Evolutionary conservation across 2,797 vertebrate genomes (phyloP).

Genomic region (Calcarius lapponicus): DNA sequence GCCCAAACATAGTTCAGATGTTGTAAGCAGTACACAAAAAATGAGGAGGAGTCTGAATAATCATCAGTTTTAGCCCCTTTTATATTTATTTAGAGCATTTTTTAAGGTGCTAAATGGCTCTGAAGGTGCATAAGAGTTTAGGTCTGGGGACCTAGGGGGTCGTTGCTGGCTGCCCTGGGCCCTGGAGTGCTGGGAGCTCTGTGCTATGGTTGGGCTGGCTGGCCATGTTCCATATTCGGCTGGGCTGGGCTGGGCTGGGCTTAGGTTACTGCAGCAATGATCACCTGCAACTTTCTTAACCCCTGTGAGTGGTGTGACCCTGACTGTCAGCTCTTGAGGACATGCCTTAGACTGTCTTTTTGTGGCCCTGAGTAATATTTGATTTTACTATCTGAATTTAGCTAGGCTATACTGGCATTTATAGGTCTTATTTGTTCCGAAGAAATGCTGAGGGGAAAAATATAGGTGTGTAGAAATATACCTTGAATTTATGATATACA

Average conservation of each 20-base stretch:
- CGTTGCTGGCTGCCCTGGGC: rapidly evolving
- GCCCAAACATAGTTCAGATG: background rate
- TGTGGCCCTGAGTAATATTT: background rate
- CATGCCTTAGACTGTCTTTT: background rate
- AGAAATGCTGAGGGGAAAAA: background rate
- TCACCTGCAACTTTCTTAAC: background rate
- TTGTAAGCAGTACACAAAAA: background rate
- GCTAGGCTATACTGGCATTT: background rate
- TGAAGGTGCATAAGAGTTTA: background rate
- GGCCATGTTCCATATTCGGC: no score
- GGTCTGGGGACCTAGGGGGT: rapidly evolving
- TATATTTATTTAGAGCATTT: background rate
- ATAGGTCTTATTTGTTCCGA: background rate
- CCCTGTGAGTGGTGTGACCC: background rate
- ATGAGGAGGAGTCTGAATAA: background rate
- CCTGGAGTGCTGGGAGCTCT: rapidly evolving
- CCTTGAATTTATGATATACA: background rate
- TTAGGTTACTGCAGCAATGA: background rate
- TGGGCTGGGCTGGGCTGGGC: background rate
- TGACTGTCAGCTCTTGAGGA: background rate
- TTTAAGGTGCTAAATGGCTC: background rate
- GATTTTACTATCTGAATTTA: background rate
- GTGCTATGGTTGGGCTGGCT: rapidly evolving
- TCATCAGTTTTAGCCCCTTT: background rate
- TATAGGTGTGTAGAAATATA: background rate